Percentiles rank a stretch among this genome's conserved stretches.
These are phyloP conservation scores for Dascillus cervinus DNA, from an alignment of 2,888 invertebrate species.

Conservation along the genomic window DNA sequence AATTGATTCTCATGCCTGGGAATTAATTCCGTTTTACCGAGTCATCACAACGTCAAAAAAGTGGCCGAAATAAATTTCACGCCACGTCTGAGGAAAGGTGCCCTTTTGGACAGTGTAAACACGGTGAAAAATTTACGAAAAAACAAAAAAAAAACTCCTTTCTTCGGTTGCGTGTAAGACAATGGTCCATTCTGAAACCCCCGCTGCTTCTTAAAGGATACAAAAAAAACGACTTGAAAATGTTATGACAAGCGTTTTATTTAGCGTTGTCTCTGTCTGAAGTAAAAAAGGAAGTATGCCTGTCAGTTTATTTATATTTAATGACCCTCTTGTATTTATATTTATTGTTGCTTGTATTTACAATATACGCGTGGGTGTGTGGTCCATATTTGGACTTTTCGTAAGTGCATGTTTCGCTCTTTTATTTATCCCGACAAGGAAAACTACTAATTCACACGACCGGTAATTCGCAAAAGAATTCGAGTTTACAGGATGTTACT, in stretches of 20 bases:
- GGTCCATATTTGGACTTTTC: constrained; percentile 20
- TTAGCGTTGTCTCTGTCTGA: constrained; percentile 21
- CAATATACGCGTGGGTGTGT: constrained; percentile 23
- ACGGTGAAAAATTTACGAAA: constrained; percentile 11
- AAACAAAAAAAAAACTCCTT: constrained; percentile 13
- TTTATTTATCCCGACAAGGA: too few relatives aligned
- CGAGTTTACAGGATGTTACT: too few relatives aligned
- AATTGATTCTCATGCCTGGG: constrained; percentile 30
- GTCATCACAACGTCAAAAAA: constrained; percentile 19
- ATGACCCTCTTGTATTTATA: constrained; percentile 22
- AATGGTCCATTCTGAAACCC: constrained; percentile 23
- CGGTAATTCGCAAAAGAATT: too few relatives aligned
- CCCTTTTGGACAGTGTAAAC: not conserved
- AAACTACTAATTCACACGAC: too few relatives aligned
- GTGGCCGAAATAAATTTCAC: constrained; percentile 6
- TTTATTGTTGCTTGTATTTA: constrained; percentile 22
- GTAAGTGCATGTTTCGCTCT: too few relatives aligned
- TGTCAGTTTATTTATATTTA: constrained; percentile 25
- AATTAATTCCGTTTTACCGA: constrained; percentile 27
- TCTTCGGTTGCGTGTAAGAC: constrained; percentile 24
- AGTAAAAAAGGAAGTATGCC: constrained; percentile 20
- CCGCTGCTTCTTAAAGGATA: constrained; percentile 20
- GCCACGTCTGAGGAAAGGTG: constrained; percentile 5
- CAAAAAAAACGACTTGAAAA: constrained; percentile 16
- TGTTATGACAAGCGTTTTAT: constrained; percentile 28